These are phyloP conservation scores for Calcarius lapponicus DNA, from an alignment of 2,797 vertebrate species.

Conservation along the genomic window DNA sequence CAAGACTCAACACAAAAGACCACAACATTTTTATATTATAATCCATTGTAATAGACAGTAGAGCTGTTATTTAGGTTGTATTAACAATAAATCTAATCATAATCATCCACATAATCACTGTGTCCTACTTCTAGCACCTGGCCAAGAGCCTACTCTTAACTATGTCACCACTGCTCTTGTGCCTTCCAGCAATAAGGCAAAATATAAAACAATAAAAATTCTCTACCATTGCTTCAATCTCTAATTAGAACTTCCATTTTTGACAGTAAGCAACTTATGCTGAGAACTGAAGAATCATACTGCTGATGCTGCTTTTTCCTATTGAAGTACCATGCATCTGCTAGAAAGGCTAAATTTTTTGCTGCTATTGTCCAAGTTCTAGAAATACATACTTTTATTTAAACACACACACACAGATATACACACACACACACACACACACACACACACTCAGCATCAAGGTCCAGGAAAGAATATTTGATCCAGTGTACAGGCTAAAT, in stretches of 20 bases:
- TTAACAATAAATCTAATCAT: neutral
- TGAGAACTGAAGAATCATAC: neutral
- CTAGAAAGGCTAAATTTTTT: neutral
- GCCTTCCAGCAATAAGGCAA: neutral
- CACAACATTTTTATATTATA: neutral
- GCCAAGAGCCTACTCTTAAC: fast-evolving
- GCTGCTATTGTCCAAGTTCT: neutral
- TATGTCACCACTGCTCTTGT: neutral
- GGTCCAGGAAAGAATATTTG: neutral
- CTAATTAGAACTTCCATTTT: constrained; percentile 24
- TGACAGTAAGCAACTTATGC: neutral
- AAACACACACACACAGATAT: neutral
- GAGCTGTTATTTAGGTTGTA: neutral
- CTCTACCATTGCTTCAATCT: neutral
- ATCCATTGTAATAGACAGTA: neutral
- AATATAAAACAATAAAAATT: neutral
- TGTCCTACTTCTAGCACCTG: neutral
- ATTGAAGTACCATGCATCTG: neutral
- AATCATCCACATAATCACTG: neutral
- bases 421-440: neutral
- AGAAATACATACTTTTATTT: constrained; percentile 1
- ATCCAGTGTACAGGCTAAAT: neutral
- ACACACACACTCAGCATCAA: neutral
- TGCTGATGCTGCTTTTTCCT: neutral
- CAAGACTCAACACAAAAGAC: neutral